Evolutionary conservation across 2,888 invertebrate genomes (phyloP), one percentile per base, ranked within the genome.

Genomic region (Tortrix viridana): DNA sequence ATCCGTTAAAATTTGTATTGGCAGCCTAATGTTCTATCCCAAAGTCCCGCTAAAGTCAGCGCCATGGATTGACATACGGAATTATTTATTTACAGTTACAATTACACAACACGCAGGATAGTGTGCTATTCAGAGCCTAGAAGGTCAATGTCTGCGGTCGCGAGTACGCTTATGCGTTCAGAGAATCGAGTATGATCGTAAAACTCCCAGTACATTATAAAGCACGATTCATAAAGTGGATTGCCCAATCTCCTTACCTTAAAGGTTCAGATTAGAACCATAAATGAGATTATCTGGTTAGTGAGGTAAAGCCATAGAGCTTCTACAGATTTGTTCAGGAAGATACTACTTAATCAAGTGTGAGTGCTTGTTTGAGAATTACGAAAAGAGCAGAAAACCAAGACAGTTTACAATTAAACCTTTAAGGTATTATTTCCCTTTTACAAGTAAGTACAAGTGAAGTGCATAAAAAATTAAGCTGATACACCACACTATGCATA

Each of bases 71-170:
- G 26, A 37, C 56, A 49, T 19, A 38, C 43, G 49, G 52, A 18
- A 53, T 43, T 63, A 63, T 26, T 58, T 46, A 52, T 53, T 47
- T 63, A 67, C 60, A 63, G 57, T 65, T 60, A 63, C 47, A 66
- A 69, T 75, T 76, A 71, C 74, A 74, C 72, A 76, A 76, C 72
- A 64, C 60, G 67, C 66, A 72, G 76, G 71, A 72, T 77, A 75
- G 76, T 74, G 72, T 67, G 78, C 81, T 86, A 86, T 86, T 85
- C 81, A 71, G 71, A 80, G 77, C 74, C 53, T 65, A 74, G 82
- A 85, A 87, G 88, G 88, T 88, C 88, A 88, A 87, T 87, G 88
- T 86, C 85, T 86, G 84, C 76, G 74, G 77, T 77, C 75, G 54
- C 19, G 46, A 61, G 56, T 63, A 38, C 47, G 50, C 19, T 5